Base-by-base conservation (phyloP, 1,140 invertebrate genomes). In the Plodia interpunctella region DNA sequence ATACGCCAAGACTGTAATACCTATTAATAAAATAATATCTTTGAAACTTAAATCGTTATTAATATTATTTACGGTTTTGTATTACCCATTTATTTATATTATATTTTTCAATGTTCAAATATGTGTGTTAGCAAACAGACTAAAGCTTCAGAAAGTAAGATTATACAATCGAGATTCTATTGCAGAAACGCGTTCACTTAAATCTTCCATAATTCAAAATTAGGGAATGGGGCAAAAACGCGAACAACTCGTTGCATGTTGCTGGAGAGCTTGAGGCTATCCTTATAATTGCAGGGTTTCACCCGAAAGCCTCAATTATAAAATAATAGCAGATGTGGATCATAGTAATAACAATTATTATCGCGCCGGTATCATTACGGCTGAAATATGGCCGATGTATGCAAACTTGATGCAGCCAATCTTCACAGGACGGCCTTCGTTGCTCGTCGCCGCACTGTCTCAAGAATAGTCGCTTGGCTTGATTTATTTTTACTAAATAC, bases 271-370 rank as follows among this genome's bases (percentile, higher is more conserved):
- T 83, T 60, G 72, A 76, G 87, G 84, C 87, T 83, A 76, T 80
- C 68, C 73, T 87, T 87, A 89, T 89, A 89, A 89, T 87, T 89
- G 83, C 70, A 70, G 84, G 84, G 82, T 87, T 86, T 84, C 78
- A 78, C 77, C 78, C 79, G 82, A 87, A 89, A 87, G 76, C 80
- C 72, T 87, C 87, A 89, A 89, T 89, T 89, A 89, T 89, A 89
- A 89, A 89, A 89, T 89, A 87, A 89, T 89, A 89, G 82, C 85
- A 87, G 83, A 87, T 87, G 83, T 77, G 82, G 84, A 84, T 88
- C 85, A 80, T 87, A 87, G 83, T 89, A 87, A 89, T 89, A 87
- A 87, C 87, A 89, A 87, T 89, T 87, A 89, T 89, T 89, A 89
- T 89, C 83, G 83, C 84, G 83, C 84, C 56, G 75, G 73, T 78